These are phyloP conservation scores for Bubo scandiacus DNA, from an alignment of 2,113 vertebrate genomes.

Conservation along the genomic window DNA sequence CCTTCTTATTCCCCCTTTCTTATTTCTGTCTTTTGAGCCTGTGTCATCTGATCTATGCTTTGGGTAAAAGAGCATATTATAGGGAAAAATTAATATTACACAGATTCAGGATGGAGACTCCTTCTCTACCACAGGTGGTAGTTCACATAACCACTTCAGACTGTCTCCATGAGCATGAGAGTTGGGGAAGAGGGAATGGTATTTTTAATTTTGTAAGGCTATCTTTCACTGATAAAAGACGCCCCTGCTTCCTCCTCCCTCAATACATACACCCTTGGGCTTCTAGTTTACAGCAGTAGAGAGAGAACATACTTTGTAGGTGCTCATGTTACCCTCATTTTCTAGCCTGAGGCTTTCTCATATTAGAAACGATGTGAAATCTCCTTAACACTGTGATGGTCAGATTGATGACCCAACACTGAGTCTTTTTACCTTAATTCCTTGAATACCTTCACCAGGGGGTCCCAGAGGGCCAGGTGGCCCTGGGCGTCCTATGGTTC, in stretches of 20 bases:
- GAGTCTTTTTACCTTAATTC: slow-evolving; percentile 79
- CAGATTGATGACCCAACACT: not conserved
- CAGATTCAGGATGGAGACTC: not conserved
- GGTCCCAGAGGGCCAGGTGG: slow-evolving; percentile 80
- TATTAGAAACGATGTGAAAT: not conserved
- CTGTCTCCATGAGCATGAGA: not conserved
- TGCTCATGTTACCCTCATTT: not conserved
- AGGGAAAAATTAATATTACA: not conserved
- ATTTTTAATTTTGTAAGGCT: not conserved
- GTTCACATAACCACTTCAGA: not conserved
- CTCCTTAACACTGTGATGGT: not conserved
- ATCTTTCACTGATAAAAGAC: not conserved
- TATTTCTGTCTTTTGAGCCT: not conserved
- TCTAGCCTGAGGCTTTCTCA: not conserved
- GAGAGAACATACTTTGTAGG: not conserved
- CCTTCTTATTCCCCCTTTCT: not conserved
- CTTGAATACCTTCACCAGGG: slow-evolving; percentile 86
- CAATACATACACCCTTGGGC: not conserved
- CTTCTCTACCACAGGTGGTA: not conserved
- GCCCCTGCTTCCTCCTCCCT: not conserved
- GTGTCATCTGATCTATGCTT: not conserved
- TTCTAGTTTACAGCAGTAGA: not conserved
- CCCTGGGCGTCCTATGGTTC: slow-evolving; percentile 80
- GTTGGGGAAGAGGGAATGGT: not conserved
- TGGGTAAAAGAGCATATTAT: not conserved